These are phyloP conservation scores for Colinus virginianus DNA, from an alignment of 2,113 vertebrate species.

Conservation along the genomic window DNA sequence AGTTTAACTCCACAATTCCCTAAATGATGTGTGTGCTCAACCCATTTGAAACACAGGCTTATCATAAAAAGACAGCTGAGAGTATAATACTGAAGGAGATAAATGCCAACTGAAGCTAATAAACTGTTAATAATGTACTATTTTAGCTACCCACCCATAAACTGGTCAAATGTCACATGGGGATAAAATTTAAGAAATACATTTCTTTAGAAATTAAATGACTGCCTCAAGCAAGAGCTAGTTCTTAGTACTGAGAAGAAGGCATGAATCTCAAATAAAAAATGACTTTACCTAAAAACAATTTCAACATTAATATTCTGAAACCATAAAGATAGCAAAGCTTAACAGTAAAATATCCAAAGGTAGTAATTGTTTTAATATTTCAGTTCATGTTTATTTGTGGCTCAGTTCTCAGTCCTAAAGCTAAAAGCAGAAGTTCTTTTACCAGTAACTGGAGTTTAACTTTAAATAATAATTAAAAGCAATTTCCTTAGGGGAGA, in stretches of 20 bases:
- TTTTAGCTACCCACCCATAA: neutral
- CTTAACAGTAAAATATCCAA: slow-evolving; percentile 28
- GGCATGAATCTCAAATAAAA: neutral
- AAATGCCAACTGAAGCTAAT: neutral
- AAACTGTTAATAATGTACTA: neutral
- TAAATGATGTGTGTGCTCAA: neutral
- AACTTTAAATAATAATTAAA: slow-evolving; percentile 46
- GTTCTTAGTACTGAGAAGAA: neutral
- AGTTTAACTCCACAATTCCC: neutral
- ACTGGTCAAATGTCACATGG: neutral
- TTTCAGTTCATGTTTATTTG: slow-evolving; percentile 50
- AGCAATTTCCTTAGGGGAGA: neutral
- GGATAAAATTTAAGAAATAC: slow-evolving; percentile 28
- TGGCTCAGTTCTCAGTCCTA: neutral
- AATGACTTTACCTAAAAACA: slow-evolving; percentile 23
- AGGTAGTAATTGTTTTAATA: slow-evolving; percentile 33
- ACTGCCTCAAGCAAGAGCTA: slow-evolving; percentile 42
- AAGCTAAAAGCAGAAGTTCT: neutral
- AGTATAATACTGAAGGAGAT: neutral
- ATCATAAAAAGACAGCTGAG: neutral
- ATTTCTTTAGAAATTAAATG: slow-evolving; percentile 42
- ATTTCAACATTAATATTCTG: slow-evolving; percentile 23
- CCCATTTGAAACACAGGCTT: neutral
- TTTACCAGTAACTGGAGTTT: neutral
- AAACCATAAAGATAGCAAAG: neutral